These are phyloP conservation scores for Drosophila asahinai DNA, from an alignment of 1,140 invertebrate species.

Conservation along the genomic window DNA sequence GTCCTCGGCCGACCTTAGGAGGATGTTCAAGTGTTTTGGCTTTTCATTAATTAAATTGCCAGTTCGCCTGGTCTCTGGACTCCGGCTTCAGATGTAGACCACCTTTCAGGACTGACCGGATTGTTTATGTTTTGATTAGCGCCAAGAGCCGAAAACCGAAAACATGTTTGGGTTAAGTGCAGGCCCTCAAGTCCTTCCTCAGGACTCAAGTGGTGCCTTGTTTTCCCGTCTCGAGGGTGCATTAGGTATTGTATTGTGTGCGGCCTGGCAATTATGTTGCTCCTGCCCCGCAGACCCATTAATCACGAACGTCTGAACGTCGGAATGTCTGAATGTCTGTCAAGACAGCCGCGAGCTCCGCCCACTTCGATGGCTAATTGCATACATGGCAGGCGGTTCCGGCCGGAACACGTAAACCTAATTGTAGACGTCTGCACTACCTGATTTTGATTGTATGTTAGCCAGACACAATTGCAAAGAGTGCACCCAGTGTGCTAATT, in stretches of 20 bases:
- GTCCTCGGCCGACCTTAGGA: slow-evolving; percentile 6
- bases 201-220: slow-evolving; percentile 41
- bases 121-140: slow-evolving; percentile 70
- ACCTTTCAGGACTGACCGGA: slow-evolving; percentile 10
- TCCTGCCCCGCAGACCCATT: slow-evolving; percentile 48
- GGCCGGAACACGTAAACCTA: slow-evolving; percentile 52
- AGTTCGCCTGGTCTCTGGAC: slow-evolving; percentile 6
- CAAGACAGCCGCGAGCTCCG: slow-evolving; percentile 69
- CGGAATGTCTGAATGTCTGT: slow-evolving; percentile 31
- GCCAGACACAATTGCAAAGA: slow-evolving; percentile 40
- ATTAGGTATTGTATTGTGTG: slow-evolving; percentile 44
- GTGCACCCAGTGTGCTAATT: slow-evolving; percentile 48
- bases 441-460: slow-evolving; percentile 74
- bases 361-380: slow-evolving; percentile 65
- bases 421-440: slow-evolving; percentile 67
- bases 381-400: slow-evolving; percentile 45
- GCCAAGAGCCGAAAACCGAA: slow-evolving; percentile 55
- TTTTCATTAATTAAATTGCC: slow-evolving; percentile 78
- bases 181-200: slow-evolving; percentile 35
- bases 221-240: slow-evolving; percentile 71
- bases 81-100: background rate
- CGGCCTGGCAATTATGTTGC: slow-evolving; percentile 43
- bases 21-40: slow-evolving; percentile 60
- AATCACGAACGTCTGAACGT: slow-evolving; percentile 51
- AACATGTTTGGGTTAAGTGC: slow-evolving; percentile 71